These are phyloP conservation scores for Cyrtodaria siliqua DNA, from an alignment of 2,888 invertebrate genomes.

Conservation along the genomic window DNA sequence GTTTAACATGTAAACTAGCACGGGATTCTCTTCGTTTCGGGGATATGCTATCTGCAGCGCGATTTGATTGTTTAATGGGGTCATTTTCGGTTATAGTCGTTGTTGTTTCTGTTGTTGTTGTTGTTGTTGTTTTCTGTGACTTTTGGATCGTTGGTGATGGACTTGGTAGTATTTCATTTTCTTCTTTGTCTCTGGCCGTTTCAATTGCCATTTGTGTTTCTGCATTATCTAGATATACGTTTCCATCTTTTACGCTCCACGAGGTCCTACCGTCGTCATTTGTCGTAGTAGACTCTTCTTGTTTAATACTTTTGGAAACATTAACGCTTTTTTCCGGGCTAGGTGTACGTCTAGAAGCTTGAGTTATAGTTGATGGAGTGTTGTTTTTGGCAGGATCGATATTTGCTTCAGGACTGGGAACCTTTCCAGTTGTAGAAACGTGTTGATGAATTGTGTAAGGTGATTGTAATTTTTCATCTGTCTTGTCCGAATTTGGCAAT, in stretches of 20 bases:
- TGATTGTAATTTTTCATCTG: neutral
- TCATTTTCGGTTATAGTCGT: constrained; percentile 12
- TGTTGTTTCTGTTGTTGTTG: constrained; percentile 6
- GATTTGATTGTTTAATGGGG: neutral
- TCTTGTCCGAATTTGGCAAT: neutral
- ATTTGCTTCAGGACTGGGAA: neutral
- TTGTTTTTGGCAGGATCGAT: no score
- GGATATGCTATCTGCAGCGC: constrained; percentile 3
- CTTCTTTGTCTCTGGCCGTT: constrained; percentile 29
- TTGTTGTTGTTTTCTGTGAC: neutral
- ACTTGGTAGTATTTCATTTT: constrained; percentile 6
- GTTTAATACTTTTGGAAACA: no score
- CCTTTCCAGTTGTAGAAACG: neutral
- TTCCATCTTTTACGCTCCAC: constrained; percentile 20
- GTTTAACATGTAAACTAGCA: no score
- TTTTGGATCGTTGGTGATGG: constrained; percentile 4
- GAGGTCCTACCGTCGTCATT: constrained; percentile 7
- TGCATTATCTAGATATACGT: constrained; percentile 37
- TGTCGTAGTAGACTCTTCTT: no score
- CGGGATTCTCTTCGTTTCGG: constrained; percentile 3
- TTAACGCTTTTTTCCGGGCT: no score
- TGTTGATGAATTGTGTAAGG: no score
- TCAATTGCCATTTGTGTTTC: constrained; percentile 54
- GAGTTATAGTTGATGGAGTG: neutral
- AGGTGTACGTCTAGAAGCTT: no score